Conservation (phyloP, 2,797 vertebrate species). For the Cygnus olor region DNA sequence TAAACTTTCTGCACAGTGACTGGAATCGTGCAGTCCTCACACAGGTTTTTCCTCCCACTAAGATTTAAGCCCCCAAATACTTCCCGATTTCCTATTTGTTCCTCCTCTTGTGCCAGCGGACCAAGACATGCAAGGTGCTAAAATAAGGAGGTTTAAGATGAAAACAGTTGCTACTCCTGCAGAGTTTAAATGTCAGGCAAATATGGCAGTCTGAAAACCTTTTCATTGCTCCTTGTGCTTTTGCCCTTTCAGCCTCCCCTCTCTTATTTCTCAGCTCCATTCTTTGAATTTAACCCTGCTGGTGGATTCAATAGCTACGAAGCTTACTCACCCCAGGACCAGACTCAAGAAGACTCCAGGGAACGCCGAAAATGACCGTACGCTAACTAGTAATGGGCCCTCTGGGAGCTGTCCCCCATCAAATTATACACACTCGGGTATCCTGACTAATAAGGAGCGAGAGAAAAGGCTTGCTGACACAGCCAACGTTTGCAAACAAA, state of each 20-base stretch:
- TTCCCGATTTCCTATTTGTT: not conserved
- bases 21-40: not conserved
- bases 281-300: conserved; percentile 73
- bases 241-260: conserved; percentile 71
- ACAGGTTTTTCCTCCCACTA: not conserved
- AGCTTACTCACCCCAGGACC: conserved; percentile 56
- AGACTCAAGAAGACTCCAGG: conserved; percentile 61
- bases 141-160: conserved; percentile 70
- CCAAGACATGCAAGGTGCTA: conserved; percentile 27
- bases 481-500: conserved; percentile 56
- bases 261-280: conserved; percentile 61
- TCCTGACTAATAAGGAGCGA: conserved; percentile 58
- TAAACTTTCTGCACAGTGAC: not conserved
- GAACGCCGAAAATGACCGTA: conserved; percentile 46
- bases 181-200: conserved; percentile 80
- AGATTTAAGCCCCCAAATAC: not conserved
- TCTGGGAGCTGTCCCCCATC: conserved; percentile 29
- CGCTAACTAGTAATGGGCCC: conserved; percentile 57
- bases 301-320: conserved; percentile 55
- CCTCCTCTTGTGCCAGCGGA: not conserved
- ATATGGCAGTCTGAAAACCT: conserved; percentile 58
- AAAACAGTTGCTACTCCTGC: conserved; percentile 66
- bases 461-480: conserved; percentile 67
- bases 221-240: conserved; percentile 69
- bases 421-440: not conserved